phyloP scores from a whole-genome alignment of 2,113 vertebrate genomes.

The Aspidoscelis tigris region DNA sequence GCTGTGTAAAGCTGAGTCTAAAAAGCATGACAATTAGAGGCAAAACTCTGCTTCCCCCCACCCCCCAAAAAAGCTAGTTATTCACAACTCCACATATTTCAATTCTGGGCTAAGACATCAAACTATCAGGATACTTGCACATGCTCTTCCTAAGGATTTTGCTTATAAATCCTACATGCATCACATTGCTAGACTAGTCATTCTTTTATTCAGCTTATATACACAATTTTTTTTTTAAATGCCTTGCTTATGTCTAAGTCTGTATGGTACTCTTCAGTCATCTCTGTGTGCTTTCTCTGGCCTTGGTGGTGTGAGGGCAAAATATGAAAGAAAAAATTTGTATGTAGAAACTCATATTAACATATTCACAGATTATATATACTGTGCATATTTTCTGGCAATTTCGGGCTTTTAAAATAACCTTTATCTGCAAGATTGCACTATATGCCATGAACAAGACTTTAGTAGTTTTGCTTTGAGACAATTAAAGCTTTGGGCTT shows the following conservation, averaged over 20 bases:
- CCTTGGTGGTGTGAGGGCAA: neutral
- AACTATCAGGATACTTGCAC: neutral
- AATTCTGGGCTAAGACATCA: neutral
- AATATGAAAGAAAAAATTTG: neutral
- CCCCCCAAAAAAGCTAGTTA: neutral
- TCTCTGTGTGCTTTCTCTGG: neutral
- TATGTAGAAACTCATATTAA: neutral
- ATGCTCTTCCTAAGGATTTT: too few species aligned
- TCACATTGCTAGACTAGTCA: too few species aligned
- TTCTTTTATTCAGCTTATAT: neutral
- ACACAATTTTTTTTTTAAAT: neutral
- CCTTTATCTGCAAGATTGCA: neutral
- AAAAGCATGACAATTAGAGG: conserved; percentile 1
- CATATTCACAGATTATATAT: neutral
- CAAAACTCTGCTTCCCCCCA: too few species aligned
- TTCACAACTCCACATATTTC: neutral
- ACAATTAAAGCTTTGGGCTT: neutral
- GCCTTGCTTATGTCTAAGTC: neutral
- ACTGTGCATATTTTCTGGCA: neutral
- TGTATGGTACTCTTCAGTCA: neutral
- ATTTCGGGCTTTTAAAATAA: neutral
- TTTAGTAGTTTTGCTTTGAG: neutral
- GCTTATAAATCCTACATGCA: too few species aligned
- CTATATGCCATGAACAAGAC: neutral
- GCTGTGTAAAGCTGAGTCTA: neutral